Conservation (phyloP, 2,113 vertebrate genomes). For the Tachysurus fulvidraco region DNA sequence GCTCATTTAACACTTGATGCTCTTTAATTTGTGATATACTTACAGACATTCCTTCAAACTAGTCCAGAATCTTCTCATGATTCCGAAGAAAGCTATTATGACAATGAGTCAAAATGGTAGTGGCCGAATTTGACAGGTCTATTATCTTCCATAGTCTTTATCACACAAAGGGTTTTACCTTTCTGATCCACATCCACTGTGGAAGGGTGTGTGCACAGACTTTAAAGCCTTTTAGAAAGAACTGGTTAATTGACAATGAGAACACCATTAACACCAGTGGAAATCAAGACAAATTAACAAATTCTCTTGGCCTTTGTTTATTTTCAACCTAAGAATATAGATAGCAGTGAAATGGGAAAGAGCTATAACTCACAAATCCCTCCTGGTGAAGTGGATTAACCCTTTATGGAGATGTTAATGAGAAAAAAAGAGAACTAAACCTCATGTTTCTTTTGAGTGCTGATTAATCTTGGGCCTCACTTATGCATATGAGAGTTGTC, state of each 20-base stretch:
- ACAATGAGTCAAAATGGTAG: constrained; percentile 2
- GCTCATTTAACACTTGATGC: background rate
- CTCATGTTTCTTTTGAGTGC: constrained; percentile 73
- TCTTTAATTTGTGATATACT: background rate
- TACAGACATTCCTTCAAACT: too few relatives aligned
- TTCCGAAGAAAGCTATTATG: constrained; percentile 1
- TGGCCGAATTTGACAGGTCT: background rate
- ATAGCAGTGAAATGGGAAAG: constrained; percentile 36
- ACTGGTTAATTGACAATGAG: background rate
- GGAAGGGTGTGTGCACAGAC: constrained; percentile 33
- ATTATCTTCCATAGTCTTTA: constrained; percentile 14
- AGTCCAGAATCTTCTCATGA: background rate
- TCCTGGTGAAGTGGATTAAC: constrained; percentile 79
- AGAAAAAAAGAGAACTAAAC: constrained; percentile 71
- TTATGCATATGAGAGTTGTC: constrained; percentile 79
- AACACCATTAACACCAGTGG: constrained; percentile 54
- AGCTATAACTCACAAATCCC: constrained; percentile 65
- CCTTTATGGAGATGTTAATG: constrained; percentile 87
- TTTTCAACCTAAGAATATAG: constrained; percentile 59
- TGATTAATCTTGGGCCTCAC: constrained; percentile 77
- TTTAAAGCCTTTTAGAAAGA: constrained; percentile 5
- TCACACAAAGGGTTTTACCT: constrained; percentile 12
- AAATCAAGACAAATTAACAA: constrained; percentile 64
- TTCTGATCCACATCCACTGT: background rate
- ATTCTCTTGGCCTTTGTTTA: constrained; percentile 65